Conservation (phyloP, 1,140 invertebrate species). For the Pachyrhynchus sulphureomaculatus region DNA sequence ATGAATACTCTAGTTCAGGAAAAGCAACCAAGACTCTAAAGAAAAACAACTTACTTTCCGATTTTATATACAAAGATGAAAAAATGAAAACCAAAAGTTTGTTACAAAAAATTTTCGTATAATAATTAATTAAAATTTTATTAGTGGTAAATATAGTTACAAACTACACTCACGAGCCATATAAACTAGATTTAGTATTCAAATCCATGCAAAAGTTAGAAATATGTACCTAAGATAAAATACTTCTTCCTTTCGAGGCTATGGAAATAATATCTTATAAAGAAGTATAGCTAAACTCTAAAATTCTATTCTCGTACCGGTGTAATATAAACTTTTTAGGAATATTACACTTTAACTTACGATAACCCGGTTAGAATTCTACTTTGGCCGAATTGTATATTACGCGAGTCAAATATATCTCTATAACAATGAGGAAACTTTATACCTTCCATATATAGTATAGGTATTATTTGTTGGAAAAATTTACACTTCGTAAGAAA, state of each 20-base stretch:
- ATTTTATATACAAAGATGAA: no score
- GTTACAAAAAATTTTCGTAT: no score
- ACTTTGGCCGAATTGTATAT: slow-evolving; percentile 19
- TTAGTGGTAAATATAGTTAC: neutral
- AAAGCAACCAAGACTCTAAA: no score
- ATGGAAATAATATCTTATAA: slow-evolving; percentile 19
- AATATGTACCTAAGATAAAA: slow-evolving; percentile 20
- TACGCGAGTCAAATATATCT: slow-evolving; percentile 24
- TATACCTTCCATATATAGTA: slow-evolving; percentile 5
- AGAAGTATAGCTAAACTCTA: slow-evolving; percentile 10
- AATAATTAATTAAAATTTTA: no score
- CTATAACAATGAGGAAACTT: slow-evolving; percentile 17
- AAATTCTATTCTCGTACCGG: slow-evolving; percentile 23
- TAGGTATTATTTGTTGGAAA: no score
- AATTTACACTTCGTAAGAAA: no score
- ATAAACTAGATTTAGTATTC: slow-evolving; percentile 15
- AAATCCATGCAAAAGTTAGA: slow-evolving; percentile 10
- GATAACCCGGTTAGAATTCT: slow-evolving; percentile 24
- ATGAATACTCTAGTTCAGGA: no score
- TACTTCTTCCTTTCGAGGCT: slow-evolving; percentile 11
- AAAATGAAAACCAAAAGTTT: no score
- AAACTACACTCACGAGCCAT: neutral
- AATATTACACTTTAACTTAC: slow-evolving; percentile 30
- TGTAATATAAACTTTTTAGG: slow-evolving; percentile 27
- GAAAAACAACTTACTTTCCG: no score